These are phyloP conservation scores for Bursaphelenchus okinawaensis DNA, from an alignment of 2,888 invertebrate genomes.

Conservation along the genomic window DNA sequence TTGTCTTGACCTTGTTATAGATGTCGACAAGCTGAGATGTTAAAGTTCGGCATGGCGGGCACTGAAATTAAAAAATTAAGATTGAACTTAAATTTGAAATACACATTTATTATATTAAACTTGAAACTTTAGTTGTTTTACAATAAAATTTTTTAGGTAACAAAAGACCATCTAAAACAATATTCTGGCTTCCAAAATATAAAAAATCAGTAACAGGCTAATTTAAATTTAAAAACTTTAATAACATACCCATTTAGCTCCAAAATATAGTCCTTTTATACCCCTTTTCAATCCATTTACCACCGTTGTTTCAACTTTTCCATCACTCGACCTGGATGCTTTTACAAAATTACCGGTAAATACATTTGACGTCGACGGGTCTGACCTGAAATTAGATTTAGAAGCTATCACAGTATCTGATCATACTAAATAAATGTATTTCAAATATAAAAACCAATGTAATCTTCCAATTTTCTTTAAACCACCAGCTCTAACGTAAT, in stretches of 20 bases:
- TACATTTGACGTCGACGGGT: conserved; percentile 20
- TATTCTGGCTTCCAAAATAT: no score
- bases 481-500: no score
- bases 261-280: conserved; percentile 74
- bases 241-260: conserved; percentile 76
- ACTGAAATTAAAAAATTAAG: conserved; percentile 63
- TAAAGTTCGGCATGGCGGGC: conserved; percentile 76
- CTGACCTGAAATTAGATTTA: conserved; percentile 31
- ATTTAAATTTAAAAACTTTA: neutral
- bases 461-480: no score
- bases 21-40: conserved; percentile 73
- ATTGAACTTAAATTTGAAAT: neutral
- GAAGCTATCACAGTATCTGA: no score
- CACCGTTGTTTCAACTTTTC: neutral
- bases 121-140: no score
- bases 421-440: conserved; percentile 1
- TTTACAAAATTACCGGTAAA: conserved; percentile 22
- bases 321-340: conserved; percentile 9
- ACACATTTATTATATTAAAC: no score
- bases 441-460: conserved; percentile 1
- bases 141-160: no score
- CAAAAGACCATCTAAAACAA: no score
- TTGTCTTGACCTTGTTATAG: conserved; percentile 69
- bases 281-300: conserved; percentile 57
- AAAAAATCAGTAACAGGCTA: neutral